Base-by-base conservation (phyloP, 2,113 vertebrate genomes). In the Rynchops niger region DNA sequence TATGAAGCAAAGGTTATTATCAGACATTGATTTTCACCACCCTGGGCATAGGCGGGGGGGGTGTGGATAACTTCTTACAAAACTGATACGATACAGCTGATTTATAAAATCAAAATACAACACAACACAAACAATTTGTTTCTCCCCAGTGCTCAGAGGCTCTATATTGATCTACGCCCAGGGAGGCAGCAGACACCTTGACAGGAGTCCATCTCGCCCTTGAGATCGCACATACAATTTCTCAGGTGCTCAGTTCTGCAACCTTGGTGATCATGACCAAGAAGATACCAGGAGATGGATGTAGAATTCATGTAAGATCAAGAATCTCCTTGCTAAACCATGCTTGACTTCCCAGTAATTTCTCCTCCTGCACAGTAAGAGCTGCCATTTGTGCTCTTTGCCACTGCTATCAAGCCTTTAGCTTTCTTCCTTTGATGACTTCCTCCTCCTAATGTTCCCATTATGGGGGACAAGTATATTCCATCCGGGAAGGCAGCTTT, bases 391-490 rank as follows among this genome's bases (percentile, higher is more conserved):
- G 16, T 13, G 22, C 38, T 80, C 26, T 36, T 49, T 29, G 40
- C 8, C n/a, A n/a, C 50, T 47, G 22, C 42, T 25, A 61, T 8
- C 18, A 78, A 93, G 70, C 25, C 52, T 56, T 38, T 3, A 10
- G 15, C 25, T 83, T 61, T 63, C 27, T 12, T 49, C 58, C 50
- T 49, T 23, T 16, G 15, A 38, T 12, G 25, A 56, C 40, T 19
- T 78, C 36, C 9, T 62, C 49, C 27, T 59, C 73, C 72, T 20
- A 21, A 42, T 27, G 56, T 45, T 12, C 55, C 59, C 30, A n/a
- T 3, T 26, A 15, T 0, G 9, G 5, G 14, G 9, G 32, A 77
- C 29, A 72, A 65, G 47, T 15, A 42, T 1, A 52, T 7, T 11
- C 27, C 52, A 36, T 9, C 27, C 25, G 40, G 20, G 14, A 47